Conservation (phyloP, 2,113 vertebrate species). For the Grus americana region DNA sequence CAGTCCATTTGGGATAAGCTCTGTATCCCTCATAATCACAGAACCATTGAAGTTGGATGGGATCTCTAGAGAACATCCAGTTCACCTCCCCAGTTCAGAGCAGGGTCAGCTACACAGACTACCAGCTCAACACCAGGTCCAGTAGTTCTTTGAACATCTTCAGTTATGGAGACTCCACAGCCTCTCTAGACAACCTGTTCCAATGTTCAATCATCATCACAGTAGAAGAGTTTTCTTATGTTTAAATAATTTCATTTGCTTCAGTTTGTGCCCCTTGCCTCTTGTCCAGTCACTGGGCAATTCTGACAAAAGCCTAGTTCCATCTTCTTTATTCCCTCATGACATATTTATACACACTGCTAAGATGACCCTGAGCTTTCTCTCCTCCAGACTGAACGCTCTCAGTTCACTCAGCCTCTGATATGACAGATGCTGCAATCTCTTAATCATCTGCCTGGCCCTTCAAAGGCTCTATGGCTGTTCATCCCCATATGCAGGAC, state of each 20-base stretch:
- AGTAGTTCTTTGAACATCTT: neutral
- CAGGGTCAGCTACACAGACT: neutral
- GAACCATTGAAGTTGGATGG: neutral
- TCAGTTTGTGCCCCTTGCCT: neutral
- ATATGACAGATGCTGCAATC: neutral
- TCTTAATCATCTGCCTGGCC: neutral
- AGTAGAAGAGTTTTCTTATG: accelerated
- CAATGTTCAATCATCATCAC: neutral
- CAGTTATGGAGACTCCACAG: neutral
- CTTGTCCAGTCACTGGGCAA: neutral
- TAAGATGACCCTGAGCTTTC: neutral
- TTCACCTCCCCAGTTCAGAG: neutral
- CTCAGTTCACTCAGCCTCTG: neutral
- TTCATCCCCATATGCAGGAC: neutral
- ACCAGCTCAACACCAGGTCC: neutral
- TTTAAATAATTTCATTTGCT: neutral
- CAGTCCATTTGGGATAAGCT: neutral
- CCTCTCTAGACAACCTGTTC: neutral
- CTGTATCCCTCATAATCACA: neutral
- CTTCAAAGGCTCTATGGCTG: neutral
- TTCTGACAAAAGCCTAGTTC: neutral
- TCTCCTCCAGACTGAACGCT: neutral
- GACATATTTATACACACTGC: neutral
- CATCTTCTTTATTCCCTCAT: neutral
- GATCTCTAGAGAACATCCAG: neutral